A percentile compares a stretch with the other conserved stretches of the same genome.
Evolutionary conservation across 2,888 invertebrate species (phyloP).

Genomic region (Silvanus unidentatus): DNA sequence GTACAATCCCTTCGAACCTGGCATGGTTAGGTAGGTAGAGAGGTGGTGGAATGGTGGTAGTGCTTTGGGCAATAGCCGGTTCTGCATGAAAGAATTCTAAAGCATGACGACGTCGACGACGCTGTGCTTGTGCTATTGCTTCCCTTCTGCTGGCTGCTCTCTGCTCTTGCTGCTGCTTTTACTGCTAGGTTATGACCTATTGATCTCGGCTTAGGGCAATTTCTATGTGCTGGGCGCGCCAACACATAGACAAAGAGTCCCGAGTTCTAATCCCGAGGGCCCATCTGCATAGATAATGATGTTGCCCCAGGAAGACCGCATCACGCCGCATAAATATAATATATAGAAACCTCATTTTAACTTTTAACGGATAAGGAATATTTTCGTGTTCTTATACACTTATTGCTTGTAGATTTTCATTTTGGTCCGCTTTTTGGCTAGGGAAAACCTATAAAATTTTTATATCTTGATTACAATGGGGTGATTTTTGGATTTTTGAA

Average conservation of each 20-base stretch:
- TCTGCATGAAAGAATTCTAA: slow-evolving; percentile 32
- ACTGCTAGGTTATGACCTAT: slow-evolving; percentile 35
- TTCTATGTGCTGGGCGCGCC: slow-evolving; percentile 29
- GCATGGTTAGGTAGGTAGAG: too few relatives aligned
- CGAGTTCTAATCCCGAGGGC: slow-evolving; percentile 40
- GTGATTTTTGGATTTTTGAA: too few relatives aligned
- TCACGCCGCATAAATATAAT: slow-evolving; percentile 25
- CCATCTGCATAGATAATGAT: slow-evolving; percentile 45
- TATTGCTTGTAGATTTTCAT: too few relatives aligned
- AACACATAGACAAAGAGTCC: slow-evolving; percentile 37
- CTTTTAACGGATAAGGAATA: slow-evolving; percentile 17
- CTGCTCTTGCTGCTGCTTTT: too few relatives aligned
- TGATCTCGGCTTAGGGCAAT: slow-evolving; percentile 31
- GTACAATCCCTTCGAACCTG: background rate
- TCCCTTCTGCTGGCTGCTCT: background rate
- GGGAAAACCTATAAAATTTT: too few relatives aligned
- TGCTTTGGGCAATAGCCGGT: slow-evolving; percentile 21
- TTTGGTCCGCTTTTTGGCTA: too few relatives aligned
- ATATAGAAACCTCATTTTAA: slow-evolving; percentile 20
- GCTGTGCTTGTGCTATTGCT: too few relatives aligned
- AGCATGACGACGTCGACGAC: slow-evolving; percentile 16
- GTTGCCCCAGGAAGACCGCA: slow-evolving; percentile 30
- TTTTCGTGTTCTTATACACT: slow-evolving; percentile 9
- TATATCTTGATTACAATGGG: too few relatives aligned
- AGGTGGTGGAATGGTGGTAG: too few relatives aligned